A percentile compares a stretch with the other conserved stretches of the same genome.
Conservation (phyloP, 2,797 vertebrate genomes). For the Myotis myotis region DNA sequence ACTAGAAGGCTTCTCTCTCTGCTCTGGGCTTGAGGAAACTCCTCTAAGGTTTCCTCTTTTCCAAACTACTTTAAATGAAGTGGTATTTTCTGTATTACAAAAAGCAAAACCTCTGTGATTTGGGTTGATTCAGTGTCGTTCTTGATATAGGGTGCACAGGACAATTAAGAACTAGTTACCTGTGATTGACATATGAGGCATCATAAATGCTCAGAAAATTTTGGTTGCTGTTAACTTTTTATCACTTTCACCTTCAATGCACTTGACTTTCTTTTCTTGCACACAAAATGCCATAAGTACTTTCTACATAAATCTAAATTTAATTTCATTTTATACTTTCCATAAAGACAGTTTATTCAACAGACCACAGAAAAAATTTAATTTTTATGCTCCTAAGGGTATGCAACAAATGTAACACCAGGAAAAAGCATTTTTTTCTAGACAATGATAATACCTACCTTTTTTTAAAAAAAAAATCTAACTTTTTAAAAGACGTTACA, state of each 20-base stretch:
- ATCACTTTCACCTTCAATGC: not conserved
- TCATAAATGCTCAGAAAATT: not conserved
- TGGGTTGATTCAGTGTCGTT: not conserved
- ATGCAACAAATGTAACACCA: slow-evolving; percentile 29
- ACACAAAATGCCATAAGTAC: not conserved
- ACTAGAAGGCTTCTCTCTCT: not conserved
- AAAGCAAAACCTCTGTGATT: not conserved
- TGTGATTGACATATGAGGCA: not conserved
- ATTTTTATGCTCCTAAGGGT: not conserved
- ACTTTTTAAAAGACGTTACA: not conserved
- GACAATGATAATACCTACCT: not conserved
- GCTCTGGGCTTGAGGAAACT: not conserved
- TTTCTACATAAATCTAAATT: slow-evolving; percentile 8
- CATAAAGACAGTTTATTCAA: slow-evolving; percentile 38
- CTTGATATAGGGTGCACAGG: not conserved
- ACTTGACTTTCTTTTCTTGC: not conserved
- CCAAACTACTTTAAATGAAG: not conserved
- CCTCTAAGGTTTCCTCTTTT: not conserved
- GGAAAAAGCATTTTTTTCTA: slow-evolving; percentile 19
- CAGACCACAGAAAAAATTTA: not conserved
- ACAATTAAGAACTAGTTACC: not conserved
- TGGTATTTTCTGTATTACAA: not conserved
- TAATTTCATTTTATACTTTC: slow-evolving; percentile 33
- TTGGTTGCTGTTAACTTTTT: not conserved
- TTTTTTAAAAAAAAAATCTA: not conserved